Conservation (phyloP, 92 coral and sea anemone species). For the Paramuricea clavata region DNA sequence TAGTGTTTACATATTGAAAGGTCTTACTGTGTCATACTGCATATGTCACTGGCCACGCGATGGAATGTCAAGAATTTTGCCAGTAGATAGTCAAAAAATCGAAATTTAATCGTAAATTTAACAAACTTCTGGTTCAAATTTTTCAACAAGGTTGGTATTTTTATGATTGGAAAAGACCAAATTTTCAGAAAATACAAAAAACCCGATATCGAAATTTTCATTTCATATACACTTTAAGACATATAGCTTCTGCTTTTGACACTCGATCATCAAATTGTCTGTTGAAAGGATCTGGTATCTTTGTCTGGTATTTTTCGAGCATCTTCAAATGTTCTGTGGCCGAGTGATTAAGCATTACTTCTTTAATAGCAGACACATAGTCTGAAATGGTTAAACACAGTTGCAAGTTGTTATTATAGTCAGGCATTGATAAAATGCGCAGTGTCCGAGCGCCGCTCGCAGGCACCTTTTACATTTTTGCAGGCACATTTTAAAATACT, state of each 20-base stretch:
- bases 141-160: neutral
- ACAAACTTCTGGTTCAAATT: neutral
- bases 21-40: constrained; percentile 30
- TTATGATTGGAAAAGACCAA: neutral
- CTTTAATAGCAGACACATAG: constrained; percentile 49
- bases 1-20: neutral
- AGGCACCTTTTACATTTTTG: too few relatives aligned
- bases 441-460: too few relatives aligned
- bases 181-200: neutral
- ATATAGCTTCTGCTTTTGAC: neutral
- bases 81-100: neutral
- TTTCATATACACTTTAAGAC: constrained; percentile 10
- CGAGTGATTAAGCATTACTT: constrained; percentile 43
- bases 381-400: constrained; percentile 33
- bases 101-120: neutral
- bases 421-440: too few relatives aligned
- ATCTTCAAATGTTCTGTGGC: too few relatives aligned
- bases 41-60: constrained; percentile 25
- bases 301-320: too few relatives aligned
- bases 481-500: too few relatives aligned
- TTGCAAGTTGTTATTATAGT: too few relatives aligned
- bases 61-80: neutral
- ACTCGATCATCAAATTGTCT: constrained; percentile 3
- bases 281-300: too few relatives aligned
- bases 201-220: neutral